Evolutionary conservation across 2,113 vertebrate genomes (phyloP), one percentile per base, ranked within the genome.

Genomic region (Chaenogobius annularis): DNA sequence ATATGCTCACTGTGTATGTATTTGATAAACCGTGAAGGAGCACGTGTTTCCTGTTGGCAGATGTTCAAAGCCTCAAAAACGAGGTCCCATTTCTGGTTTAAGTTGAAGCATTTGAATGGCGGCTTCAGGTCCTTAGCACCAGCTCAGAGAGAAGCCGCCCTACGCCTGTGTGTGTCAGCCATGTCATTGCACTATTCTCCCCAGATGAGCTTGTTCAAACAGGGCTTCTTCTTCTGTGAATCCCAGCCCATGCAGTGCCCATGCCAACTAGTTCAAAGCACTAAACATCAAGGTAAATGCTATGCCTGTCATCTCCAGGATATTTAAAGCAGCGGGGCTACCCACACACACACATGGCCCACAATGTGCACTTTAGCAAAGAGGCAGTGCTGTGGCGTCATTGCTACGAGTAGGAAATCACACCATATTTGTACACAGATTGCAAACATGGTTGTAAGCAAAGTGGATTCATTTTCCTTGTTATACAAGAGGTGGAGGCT

Each of bases 191-290:
- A 71, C 70, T 84, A 68, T 88, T 84, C 81, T 79, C 83, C 72
- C 76, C 83, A 89, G 90, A 93, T 90, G 90, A 91, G 90, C 90
- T 89, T 87, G 85, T 91, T 92, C 88, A 90, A 92, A 92, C 85
- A 89, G 86, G 82, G 66, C 73, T 83, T 69, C 71, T 84, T 85
- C 81, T 87, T 80, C 76, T 86, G 76, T 78, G 83, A 85, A 79
- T 83, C 80, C 78, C 76, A 84, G 84, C 78, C 72, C 80, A 72
- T 72, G 80, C 83, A 75, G 75, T 68, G 80, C 83, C 75, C 72
- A 68, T 83, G 90, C 88, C 89, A 91, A 85, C 80, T 58, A 70
- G 87, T 90, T 94, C 87, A 92, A 91, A 92, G 90, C 88, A 66
- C 82, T 69, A 89, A 88, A 90, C 88, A 90, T 92, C 92, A 92